Conservation (phyloP, 2,888 invertebrate genomes). For the Chymomyza caudatula region DNA sequence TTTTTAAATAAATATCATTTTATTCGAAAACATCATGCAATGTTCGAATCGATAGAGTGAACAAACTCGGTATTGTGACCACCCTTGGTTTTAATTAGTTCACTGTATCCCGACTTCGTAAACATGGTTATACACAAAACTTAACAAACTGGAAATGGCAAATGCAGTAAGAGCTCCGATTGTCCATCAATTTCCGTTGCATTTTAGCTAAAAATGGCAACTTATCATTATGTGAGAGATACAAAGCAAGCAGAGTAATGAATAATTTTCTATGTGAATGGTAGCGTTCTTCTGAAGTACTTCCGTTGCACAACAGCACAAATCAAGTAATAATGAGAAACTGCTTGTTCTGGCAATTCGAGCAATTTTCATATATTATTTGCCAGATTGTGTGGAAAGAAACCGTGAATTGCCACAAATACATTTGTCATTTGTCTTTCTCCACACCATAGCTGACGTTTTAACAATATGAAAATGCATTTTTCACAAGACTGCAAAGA, state of each 20-base stretch:
- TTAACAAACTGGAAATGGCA: slow-evolving; percentile 32
- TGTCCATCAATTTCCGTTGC: slow-evolving; percentile 63
- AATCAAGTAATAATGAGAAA: neutral
- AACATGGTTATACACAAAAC: too few species aligned
- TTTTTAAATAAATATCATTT: too few species aligned
- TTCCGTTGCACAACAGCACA: neutral
- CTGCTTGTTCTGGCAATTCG: neutral
- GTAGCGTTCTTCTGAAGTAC: neutral
- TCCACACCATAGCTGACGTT: neutral
- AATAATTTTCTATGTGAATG: neutral
- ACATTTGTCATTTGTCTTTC: neutral
- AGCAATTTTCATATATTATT: neutral
- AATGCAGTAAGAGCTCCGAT: slow-evolving; percentile 46
- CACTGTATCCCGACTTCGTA: too few species aligned
- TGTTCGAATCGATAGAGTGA: too few species aligned
- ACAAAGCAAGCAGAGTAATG: slow-evolving; percentile 67
- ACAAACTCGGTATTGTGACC: too few species aligned
- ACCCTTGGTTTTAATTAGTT: too few species aligned
- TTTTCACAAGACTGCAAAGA: slow-evolving; percentile 14
- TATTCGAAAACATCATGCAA: too few species aligned
- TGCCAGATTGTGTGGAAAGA: neutral
- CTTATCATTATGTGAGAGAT: slow-evolving; percentile 53
- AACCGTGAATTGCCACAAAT: neutral
- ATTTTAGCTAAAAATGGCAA: slow-evolving; percentile 43
- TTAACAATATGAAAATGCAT: slow-evolving; percentile 29